Base-by-base conservation (phyloP, 1,140 invertebrate genomes). In the Drepana arcuata region DNA sequence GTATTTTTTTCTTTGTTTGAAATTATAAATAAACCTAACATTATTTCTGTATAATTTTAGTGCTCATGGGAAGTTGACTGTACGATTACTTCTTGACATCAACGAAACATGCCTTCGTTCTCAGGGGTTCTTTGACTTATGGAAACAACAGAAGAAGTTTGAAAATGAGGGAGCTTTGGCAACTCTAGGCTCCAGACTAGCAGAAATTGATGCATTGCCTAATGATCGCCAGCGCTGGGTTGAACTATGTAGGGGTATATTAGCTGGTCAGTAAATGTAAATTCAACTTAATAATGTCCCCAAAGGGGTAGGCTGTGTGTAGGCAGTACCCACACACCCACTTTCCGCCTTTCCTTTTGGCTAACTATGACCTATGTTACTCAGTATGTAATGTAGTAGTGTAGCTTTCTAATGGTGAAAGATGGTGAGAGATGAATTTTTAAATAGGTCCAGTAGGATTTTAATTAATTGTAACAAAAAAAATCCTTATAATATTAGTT, bases 41-140 rank as follows among this genome's bases (percentile, higher is more conserved):
- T n/a, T n/a, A n/a, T n/a, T n/a, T n/a, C n/a, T n/a, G n/a, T n/a
- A n/a, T n/a, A n/a, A 67, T 84, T 85, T 66, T 71, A 94, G 94
- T 85, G 92, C 92, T 38, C 94, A 92, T 86, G 94, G 94, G 40
- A 90, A 90, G 39, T 85, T 97, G 41, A 96, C 92, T 41, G 94
- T 98, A 39, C 84, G 96, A 69, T 92, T 91, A 66, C 84, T 99
- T 38, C 84, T 99, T 35, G 95, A 98, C 70, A 92, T 95, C 29
- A 94, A 97, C 62, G 94, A 97, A 83, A 95, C 95, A 66, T 95
- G 90, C 69, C 86, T 98, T 62, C 89, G 92, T 51, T 92, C 95
- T 62, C 95, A 93, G 71, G 92, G 95, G 42, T 99, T 99, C 78
- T 92, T 93, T 55, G 96, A 99, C 86, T 91, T 95, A 7, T 99